A percentile compares a stretch with the other conserved stretches of the same genome.
phyloP scores from a whole-genome alignment of 2,113 vertebrate genomes.

The Carlito syrichta region DNA sequence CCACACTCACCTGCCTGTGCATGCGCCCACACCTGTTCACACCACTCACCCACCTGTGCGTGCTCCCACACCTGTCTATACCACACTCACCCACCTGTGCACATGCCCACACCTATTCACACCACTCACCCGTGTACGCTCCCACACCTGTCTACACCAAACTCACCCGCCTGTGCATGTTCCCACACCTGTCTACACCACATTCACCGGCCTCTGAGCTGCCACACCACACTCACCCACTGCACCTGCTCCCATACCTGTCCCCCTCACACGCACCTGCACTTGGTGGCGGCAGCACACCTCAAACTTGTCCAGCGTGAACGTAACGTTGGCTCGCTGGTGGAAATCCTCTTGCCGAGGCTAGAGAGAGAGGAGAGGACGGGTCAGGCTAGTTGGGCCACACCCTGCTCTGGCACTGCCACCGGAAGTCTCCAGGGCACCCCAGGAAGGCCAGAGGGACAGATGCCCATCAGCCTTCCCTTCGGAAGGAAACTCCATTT shows the following conservation, averaged over 20 bases:
- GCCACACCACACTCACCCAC: too few relatives aligned
- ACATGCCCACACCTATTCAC: too few relatives aligned
- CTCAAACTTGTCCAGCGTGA: slow-evolving; percentile 53
- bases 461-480: background rate
- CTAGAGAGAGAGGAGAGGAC: slow-evolving; percentile 13
- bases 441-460: background rate
- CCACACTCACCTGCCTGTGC: too few relatives aligned
- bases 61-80: too few relatives aligned
- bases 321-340: slow-evolving; percentile 68
- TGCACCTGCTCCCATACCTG: accelerated
- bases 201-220: too few relatives aligned
- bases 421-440: accelerated
- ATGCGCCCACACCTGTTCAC: accelerated
- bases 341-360: slow-evolving; percentile 14
- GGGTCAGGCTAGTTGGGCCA: background rate
- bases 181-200: background rate
- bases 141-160: accelerated
- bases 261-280: slow-evolving; percentile 63
- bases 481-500: background rate
- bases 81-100: too few relatives aligned
- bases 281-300: slow-evolving; percentile 79
- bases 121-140: too few relatives aligned
- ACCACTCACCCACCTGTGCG: too few relatives aligned
- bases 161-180: accelerated
- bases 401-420: accelerated